Conservation (phyloP, 2,797 vertebrate genomes). For the Poliocrania exsul region DNA sequence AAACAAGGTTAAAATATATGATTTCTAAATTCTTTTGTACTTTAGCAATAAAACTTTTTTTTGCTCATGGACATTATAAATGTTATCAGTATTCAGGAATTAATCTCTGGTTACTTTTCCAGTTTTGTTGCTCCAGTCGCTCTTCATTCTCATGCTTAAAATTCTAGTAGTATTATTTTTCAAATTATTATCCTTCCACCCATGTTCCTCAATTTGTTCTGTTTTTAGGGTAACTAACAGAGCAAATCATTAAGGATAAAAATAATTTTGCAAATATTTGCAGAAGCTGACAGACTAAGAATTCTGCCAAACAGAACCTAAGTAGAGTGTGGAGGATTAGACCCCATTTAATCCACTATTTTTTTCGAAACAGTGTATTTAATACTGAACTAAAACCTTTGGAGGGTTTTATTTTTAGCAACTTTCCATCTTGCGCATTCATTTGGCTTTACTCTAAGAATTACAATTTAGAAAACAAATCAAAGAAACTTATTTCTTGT, state of each 20-base stretch:
- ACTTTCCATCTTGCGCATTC: background rate
- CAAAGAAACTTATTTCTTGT: background rate
- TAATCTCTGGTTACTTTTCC: background rate
- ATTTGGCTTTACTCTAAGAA: background rate
- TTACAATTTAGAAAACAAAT: background rate
- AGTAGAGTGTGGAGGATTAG: slow-evolving; percentile 26
- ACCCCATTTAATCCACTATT: background rate
- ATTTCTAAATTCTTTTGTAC: background rate
- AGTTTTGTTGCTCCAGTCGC: background rate
- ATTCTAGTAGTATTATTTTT: background rate
- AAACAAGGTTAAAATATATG: background rate
- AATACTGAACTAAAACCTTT: slow-evolving; percentile 16
- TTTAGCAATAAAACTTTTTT: background rate
- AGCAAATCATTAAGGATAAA: slow-evolving; percentile 51
- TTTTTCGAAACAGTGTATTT: slow-evolving; percentile 18
- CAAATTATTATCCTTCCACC: slow-evolving; percentile 5
- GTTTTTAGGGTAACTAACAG: slow-evolving; percentile 32
- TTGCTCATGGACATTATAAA: background rate
- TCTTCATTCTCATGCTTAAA: slow-evolving; percentile 12
- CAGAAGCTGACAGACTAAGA: slow-evolving; percentile 1
- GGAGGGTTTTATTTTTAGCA: slow-evolving; percentile 8
- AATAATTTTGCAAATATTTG: slow-evolving; percentile 48
- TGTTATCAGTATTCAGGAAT: background rate
- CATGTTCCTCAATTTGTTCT: slow-evolving; percentile 28
- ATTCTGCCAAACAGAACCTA: slow-evolving; percentile 13